These are phyloP conservation scores for Toxotes chatareus DNA, from an alignment of 2,113 vertebrate species.

Conservation along the genomic window DNA sequence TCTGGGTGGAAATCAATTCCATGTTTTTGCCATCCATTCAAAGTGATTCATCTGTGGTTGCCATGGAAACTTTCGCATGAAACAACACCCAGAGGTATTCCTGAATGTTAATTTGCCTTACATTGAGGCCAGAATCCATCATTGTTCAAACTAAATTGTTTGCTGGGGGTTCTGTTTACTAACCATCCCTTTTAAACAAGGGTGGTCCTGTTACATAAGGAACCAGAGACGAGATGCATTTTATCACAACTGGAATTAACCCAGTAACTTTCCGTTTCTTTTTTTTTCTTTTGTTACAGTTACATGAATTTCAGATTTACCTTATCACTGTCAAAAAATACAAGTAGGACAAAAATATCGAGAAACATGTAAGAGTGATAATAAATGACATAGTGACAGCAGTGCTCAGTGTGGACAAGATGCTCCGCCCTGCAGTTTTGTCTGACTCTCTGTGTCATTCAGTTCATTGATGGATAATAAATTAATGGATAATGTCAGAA, in stretches of 20 bases:
- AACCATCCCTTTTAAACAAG: neutral
- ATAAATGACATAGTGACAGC: neutral
- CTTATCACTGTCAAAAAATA: neutral
- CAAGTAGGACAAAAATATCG: neutral
- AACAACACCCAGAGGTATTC: conserved; percentile 74
- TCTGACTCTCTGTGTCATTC: conserved; percentile 25
- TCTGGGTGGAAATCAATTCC: conserved; percentile 61
- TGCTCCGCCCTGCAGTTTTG: neutral
- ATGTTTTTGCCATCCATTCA: conserved; percentile 30
- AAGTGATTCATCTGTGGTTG: conserved; percentile 67
- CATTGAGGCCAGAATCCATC: conserved; percentile 36
- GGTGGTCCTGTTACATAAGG: neutral
- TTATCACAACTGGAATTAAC: neutral
- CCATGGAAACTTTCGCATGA: conserved; percentile 70
- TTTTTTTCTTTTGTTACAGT: no score
- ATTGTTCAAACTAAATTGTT: conserved; percentile 25
- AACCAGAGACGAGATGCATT: neutral
- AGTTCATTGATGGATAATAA: conserved; percentile 20
- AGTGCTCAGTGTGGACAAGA: neutral
- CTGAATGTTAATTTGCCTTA: conserved; percentile 58
- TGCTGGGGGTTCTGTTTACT: neutral
- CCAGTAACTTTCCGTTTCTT: neutral
- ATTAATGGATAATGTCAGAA: conserved; percentile 8
- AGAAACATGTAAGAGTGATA: neutral
- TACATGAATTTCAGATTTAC: neutral